phyloP scores from a whole-genome alignment of 2,888 invertebrate species.

The Nowickia ferox region DNA sequence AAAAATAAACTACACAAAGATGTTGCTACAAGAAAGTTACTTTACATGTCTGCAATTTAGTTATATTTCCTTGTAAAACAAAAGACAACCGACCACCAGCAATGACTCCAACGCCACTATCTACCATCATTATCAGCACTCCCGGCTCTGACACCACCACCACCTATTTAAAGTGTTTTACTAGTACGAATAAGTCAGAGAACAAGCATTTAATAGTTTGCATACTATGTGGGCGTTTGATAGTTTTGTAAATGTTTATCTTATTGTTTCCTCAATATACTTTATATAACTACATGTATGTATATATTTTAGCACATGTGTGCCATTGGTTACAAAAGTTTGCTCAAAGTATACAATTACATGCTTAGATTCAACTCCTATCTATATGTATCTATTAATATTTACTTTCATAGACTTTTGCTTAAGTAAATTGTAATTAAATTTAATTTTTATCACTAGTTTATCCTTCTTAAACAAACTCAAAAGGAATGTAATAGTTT shows the following conservation, averaged over 20 bases:
- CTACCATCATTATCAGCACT: conserved; percentile 20
- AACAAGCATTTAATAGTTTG: conserved; percentile 17
- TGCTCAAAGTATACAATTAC: conserved; percentile 39
- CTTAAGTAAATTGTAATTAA: conserved; percentile 59
- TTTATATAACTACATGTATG: neutral
- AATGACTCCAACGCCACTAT: conserved; percentile 49
- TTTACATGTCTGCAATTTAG: conserved; percentile 27
- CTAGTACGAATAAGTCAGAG: conserved; percentile 4
- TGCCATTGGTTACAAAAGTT: conserved; percentile 39
- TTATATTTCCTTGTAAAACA: conserved; percentile 40
- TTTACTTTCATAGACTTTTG: conserved; percentile 54
- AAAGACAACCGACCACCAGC: conserved; percentile 54
- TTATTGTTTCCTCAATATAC: conserved; percentile 47
- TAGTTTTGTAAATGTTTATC: conserved; percentile 64
- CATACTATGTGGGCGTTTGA: conserved; percentile 58
- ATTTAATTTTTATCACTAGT: conserved; percentile 50
- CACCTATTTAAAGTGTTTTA: conserved; percentile 45
- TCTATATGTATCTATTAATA: neutral
- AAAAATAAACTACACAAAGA: conserved; percentile 35
- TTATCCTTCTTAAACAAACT: conserved; percentile 28
- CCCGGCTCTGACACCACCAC: conserved; percentile 3
- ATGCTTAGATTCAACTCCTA: conserved; percentile 10
- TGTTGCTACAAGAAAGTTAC: conserved; percentile 39
- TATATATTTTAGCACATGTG: conserved; percentile 24
- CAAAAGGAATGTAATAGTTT: neutral